A percentile compares a stretch with the other conserved stretches of the same genome.
Evolutionary conservation across 2,888 invertebrate species (phyloP).

Genomic region (Herminia tarsipennalis): DNA sequence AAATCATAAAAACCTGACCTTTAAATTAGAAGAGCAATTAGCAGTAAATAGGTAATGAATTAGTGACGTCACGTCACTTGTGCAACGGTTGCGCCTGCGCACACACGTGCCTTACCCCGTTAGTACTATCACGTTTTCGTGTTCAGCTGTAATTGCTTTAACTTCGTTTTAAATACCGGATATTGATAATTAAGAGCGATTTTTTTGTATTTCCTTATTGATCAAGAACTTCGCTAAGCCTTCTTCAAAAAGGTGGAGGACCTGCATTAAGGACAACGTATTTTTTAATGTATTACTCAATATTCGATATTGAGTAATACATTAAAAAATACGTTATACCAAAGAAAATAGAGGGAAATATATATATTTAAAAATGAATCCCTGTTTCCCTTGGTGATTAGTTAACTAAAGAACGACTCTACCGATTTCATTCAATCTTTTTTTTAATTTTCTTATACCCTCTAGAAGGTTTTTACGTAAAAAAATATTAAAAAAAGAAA

Average conservation of each 20-base stretch:
- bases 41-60: conserved; percentile 20
- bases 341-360: too few relatives aligned
- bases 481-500: too few relatives aligned
- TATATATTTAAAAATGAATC: too few relatives aligned
- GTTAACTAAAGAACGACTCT: too few relatives aligned
- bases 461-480: too few relatives aligned
- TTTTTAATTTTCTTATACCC: too few relatives aligned
- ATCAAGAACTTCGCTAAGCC: background rate
- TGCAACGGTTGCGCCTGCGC: conserved; percentile 23
- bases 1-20: conserved; percentile 18
- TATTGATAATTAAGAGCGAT: background rate
- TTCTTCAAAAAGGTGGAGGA: background rate
- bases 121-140: conserved; percentile 10
- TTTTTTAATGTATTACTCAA: too few relatives aligned
- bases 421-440: too few relatives aligned
- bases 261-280: too few relatives aligned
- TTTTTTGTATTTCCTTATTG: background rate
- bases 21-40: conserved; percentile 30
- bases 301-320: too few relatives aligned
- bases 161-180: conserved; percentile 1
- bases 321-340: too few relatives aligned
- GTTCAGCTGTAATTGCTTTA: conserved; percentile 22
- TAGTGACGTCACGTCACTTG: conserved; percentile 24
- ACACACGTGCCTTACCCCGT: conserved; percentile 21
- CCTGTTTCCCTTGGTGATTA: too few relatives aligned